phyloP scores from a whole-genome alignment of 2,888 invertebrate genomes.

The Orthosia gracilis region DNA sequence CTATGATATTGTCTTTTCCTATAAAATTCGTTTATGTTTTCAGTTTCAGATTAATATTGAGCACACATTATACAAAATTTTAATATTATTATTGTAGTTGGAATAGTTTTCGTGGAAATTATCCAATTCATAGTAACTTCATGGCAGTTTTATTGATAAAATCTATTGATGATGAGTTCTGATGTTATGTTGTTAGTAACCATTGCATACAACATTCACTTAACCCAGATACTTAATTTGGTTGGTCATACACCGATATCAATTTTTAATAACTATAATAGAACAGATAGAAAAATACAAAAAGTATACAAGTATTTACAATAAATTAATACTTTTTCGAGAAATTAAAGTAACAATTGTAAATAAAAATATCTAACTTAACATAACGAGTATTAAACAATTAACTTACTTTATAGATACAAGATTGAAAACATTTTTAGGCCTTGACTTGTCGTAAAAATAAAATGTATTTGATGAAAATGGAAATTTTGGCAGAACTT shows the following conservation, averaged over 20 bases:
- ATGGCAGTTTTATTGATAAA: constrained; percentile 52
- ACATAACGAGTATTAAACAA: constrained; percentile 64
- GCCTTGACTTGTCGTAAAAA: constrained; percentile 47
- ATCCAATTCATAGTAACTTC: constrained; percentile 18
- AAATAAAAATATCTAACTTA: constrained; percentile 68
- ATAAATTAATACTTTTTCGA: constrained; percentile 70
- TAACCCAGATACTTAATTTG: constrained; percentile 37
- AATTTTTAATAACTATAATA: constrained; percentile 46
- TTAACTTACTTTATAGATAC: constrained; percentile 51
- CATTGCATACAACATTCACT: constrained; percentile 41
- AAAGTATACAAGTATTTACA: constrained; percentile 65
- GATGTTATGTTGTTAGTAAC: constrained; percentile 33
- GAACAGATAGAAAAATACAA: constrained; percentile 59
- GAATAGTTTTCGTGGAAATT: constrained; percentile 22
- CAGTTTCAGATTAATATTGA: constrained; percentile 62
- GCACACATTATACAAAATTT: constrained; percentile 47
- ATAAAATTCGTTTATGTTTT: constrained; percentile 63
- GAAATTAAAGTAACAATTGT: constrained; percentile 67
- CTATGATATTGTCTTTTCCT: constrained; percentile 62
- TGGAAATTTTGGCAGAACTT: constrained; percentile 21
- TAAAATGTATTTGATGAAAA: background rate
- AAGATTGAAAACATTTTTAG: constrained; percentile 58
- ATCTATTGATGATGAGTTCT: constrained; percentile 28
- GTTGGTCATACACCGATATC: constrained; percentile 39
- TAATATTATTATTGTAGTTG: constrained; percentile 43